Evolutionary conservation across 1,140 invertebrate species (phyloP).

Genomic region (Thaumetopoea pityocampa): DNA sequence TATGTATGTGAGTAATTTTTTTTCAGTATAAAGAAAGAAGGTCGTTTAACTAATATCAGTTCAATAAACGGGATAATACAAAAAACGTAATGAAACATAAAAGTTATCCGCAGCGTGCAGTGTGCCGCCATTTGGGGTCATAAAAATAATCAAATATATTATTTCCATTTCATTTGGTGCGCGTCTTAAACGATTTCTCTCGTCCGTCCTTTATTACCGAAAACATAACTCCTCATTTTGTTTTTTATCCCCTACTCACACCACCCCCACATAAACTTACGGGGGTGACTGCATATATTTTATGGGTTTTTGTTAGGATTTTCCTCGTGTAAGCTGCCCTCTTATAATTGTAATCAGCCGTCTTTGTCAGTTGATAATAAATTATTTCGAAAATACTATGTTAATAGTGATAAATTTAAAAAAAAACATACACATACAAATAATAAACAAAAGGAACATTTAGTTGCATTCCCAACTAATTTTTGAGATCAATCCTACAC

Average conservation of each 20-base stretch:
- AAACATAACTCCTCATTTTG: constrained; percentile 75
- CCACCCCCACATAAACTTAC: constrained; percentile 45
- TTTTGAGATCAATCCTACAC: no score
- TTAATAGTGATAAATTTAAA: no score
- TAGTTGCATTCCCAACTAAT: no score
- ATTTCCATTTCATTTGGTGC: constrained; percentile 74
- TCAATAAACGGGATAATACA: constrained; percentile 10
- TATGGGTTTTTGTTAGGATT: constrained; percentile 49
- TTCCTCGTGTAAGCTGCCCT: constrained; percentile 40
- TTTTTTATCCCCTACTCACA: constrained; percentile 71
- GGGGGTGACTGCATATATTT: constrained; percentile 63
- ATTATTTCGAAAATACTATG: no score
- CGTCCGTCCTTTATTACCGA: constrained; percentile 73
- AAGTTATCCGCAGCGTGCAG: constrained; percentile 40
- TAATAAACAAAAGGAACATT: no score
- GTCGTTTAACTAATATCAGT: no score
- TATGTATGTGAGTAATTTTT: no score
- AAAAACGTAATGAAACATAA: constrained; percentile 60
- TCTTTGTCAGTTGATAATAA: no score
- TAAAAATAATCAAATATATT: constrained; percentile 76
- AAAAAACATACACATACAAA: no score
- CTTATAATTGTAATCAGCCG: constrained; percentile 24
- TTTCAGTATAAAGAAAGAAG: no score
- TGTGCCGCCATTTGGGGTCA: constrained; percentile 68
- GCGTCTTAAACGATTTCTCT: constrained; percentile 75